phyloP scores from a whole-genome alignment of 2,888 invertebrate species.

The Tricholauxania praeusta region DNA sequence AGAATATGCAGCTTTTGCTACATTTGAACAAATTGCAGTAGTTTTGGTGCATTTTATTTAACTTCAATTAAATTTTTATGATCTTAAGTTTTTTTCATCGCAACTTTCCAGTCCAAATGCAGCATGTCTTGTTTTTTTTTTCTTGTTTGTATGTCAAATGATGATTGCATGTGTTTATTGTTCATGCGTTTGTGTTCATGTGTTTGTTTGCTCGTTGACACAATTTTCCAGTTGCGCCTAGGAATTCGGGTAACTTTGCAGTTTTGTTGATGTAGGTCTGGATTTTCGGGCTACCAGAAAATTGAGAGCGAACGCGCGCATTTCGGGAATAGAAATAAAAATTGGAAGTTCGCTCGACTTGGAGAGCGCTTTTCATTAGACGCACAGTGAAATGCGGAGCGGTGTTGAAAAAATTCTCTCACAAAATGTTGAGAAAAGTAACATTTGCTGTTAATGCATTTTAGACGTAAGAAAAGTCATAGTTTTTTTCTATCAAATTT shows the following conservation, averaged over 20 bases:
- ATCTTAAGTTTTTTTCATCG: constrained; percentile 12
- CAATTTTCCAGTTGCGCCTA: constrained; percentile 65
- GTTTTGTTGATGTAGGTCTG: constrained; percentile 65
- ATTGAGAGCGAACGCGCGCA: background rate
- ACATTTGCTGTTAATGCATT: too few relatives aligned
- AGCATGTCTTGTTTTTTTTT: constrained; percentile 59
- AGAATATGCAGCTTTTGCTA: too few relatives aligned
- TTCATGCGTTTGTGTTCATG: constrained; percentile 17
- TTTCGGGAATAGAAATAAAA: constrained; percentile 4
- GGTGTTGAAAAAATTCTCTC: too few relatives aligned
- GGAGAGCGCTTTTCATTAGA: too few relatives aligned
- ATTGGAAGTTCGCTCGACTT: too few relatives aligned
- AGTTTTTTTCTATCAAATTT: too few relatives aligned
- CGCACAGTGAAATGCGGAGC: too few relatives aligned
- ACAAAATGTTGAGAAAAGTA: too few relatives aligned
- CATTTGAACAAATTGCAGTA: too few relatives aligned
- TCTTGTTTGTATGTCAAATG: constrained; percentile 27
- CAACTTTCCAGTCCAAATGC: constrained; percentile 48
- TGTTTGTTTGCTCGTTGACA: constrained; percentile 60
- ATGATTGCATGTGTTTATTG: constrained; percentile 6
- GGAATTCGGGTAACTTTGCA: constrained; percentile 57
- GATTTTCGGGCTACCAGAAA: constrained; percentile 56
- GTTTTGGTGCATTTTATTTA: constrained; percentile 1
- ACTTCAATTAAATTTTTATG: background rate
- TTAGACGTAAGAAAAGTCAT: too few relatives aligned